phyloP scores from a whole-genome alignment of 2,113 vertebrate species.

The Myotis lucifugus region DNA sequence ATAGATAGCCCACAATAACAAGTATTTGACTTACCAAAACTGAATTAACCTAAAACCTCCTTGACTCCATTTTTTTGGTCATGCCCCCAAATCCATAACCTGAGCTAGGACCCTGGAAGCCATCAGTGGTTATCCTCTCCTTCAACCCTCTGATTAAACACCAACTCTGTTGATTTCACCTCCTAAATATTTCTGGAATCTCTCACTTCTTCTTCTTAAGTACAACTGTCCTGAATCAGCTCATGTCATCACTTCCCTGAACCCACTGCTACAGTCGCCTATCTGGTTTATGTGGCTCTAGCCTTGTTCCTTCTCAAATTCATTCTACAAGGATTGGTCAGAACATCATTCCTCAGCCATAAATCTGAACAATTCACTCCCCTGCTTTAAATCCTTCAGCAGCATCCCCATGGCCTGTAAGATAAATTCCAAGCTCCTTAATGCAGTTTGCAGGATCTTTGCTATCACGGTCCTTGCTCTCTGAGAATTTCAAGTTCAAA shows the following conservation, averaged over 20 bases:
- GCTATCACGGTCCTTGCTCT: neutral
- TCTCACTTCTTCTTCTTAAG: neutral
- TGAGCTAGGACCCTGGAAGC: neutral
- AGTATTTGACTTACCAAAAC: neutral
- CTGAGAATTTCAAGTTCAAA: neutral
- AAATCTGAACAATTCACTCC: neutral
- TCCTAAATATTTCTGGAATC: slow-evolving; percentile 5
- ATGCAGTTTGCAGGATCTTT: neutral
- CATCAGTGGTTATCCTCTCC: neutral
- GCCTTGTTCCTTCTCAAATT: neutral
- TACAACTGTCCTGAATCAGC: neutral
- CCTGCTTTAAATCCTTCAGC: neutral
- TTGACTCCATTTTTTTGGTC: neutral
- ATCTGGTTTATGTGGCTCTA: neutral
- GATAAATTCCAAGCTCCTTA: neutral
- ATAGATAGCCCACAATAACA: neutral
- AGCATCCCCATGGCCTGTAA: fast-evolving
- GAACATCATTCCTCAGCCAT: neutral
- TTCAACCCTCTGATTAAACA: neutral
- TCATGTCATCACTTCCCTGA: neutral
- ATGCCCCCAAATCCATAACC: neutral
- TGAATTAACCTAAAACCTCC: neutral
- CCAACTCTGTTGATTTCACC: neutral
- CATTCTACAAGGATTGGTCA: neutral
- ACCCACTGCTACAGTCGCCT: neutral